These are phyloP conservation scores for Arenaria interpres DNA, from an alignment of 2,113 vertebrate species.

Conservation along the genomic window DNA sequence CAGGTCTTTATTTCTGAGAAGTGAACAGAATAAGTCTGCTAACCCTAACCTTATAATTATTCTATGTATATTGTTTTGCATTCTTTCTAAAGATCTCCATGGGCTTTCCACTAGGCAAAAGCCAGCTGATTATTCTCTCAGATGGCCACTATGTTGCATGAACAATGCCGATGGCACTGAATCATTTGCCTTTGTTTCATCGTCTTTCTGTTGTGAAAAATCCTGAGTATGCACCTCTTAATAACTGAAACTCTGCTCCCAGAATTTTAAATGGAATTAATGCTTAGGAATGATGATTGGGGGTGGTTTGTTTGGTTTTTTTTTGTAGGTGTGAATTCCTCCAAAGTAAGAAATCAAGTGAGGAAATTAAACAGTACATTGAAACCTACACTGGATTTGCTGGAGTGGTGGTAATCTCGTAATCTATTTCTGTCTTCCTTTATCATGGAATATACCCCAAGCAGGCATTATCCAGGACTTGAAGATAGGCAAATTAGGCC, in stretches of 20 bases:
- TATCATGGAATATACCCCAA: background rate
- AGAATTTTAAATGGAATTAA: background rate
- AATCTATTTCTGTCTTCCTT: background rate
- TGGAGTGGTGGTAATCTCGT: constrained; percentile 17
- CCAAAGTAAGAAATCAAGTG: constrained; percentile 47
- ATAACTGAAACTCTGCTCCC: background rate
- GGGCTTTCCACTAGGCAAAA: background rate
- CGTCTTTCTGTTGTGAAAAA: background rate
- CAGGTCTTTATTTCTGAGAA: background rate
- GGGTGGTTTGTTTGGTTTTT: background rate
- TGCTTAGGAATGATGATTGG: background rate
- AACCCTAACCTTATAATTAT: background rate
- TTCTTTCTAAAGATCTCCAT: background rate
- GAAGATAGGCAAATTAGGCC: background rate
- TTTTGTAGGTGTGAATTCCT: constrained; percentile 57
- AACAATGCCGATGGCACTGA: background rate
- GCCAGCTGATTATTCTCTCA: background rate
- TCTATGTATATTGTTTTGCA: background rate
- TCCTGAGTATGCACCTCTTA: background rate
- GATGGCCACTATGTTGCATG: background rate
- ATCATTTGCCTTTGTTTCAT: background rate
- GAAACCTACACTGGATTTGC: constrained; percentile 52
- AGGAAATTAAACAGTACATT: constrained; percentile 50
- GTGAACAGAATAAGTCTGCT: background rate
- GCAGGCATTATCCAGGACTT: background rate